Evolutionary conservation across 2,797 vertebrate genomes (phyloP), one percentile per base, ranked within the genome.

Genomic region (Macroramphosus scolopax): DNA sequence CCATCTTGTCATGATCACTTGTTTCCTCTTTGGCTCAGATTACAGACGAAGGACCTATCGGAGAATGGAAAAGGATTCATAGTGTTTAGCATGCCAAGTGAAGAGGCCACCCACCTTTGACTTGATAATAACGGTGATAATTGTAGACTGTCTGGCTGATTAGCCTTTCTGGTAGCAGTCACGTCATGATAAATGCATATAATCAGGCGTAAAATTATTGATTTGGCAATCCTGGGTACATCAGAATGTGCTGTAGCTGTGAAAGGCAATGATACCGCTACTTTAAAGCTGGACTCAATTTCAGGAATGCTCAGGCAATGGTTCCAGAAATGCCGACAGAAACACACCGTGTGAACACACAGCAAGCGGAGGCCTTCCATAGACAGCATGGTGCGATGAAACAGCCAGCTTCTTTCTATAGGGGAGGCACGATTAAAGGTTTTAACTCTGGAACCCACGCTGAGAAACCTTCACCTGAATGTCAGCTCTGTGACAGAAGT

Each of bases 281-380:
- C 53, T 52, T 54, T 24, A 28, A 12, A 56, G 41, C 5, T 3
- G 15, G 26, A 51, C 31, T 51, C 37, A 14, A 3, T 39, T 34
- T 26, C 36, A 70, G 51, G 50, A 76, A 56, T 55, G 58, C 63
- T 77, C 43, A 41, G 41, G 60, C 35, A 59, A 38, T 65, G 40
- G 59, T 60, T 71, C 16, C 51, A 70, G 66, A 81, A 78, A 65
- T 28, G 68, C 81, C 71, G 61, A 67, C 69, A 59, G 50, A 60
- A 77, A 73, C 50, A 43, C 61, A 72, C 62, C 63, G 52, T 73
- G 52, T 50, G 62, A 72, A 77, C 70, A 81, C 63, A 63, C 65
- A 73, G 76, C 78, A 77, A 82, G 73, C 75, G 60, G 42, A 45
- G 79, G 68, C 78, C 65, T 83, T 83, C 42, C 25, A 17, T 28